Base-by-base conservation (phyloP, 2,113 vertebrate species). In the Hiodon alosoides region DNA sequence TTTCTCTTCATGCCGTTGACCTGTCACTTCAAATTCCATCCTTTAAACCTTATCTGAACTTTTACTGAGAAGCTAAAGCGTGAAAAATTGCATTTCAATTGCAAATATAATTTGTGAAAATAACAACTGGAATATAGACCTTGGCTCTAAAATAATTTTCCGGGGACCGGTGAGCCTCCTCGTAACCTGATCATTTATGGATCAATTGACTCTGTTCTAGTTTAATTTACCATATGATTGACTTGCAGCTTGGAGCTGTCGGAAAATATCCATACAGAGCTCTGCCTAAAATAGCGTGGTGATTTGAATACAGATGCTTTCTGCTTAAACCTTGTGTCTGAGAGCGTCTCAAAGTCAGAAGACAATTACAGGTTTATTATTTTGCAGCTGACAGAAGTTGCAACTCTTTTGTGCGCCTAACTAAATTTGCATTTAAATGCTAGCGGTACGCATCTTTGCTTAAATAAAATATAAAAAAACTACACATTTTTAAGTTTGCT, bases 301-400 rank as follows among this genome's bases (percentile, higher is more conserved):
- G 84, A 90, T 88, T 91, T 92, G 86, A 84, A 79, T 90, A 88
- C 80, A 90, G 89, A 88, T 75, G 14, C 89, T 87, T 76, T 73
- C 69, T 74, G 87, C 77, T 85, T 82, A 83, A 83, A 81, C 80
- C 89, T 84, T 84, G 87, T 89, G 82, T 85, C 81, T 82, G 79
- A 84, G 84, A 85, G 83, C 83, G 81, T 83, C 78, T 89, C 66
- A 74, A 86, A 86, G 85, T 83, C 84, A 82, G 83, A 85, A 89
- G 85, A 92, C 90, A 90, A 90, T 90, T 91, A 86, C 89, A 89
- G 88, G 89, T 90, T 91, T 87, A 90, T 92, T 90, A 88, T 90
- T 85, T 87, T 85, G 85, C 86, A 78, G 82, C 86, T 85, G 86
- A 89, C 86, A 87, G 84, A 90, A 89, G 88, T 89, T 87, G 85